Percentiles rank a stretch among this genome's conserved stretches.
These are phyloP conservation scores for Phodopus roborovskii DNA, from an alignment of 2,113 vertebrate species.

Conservation along the genomic window DNA sequence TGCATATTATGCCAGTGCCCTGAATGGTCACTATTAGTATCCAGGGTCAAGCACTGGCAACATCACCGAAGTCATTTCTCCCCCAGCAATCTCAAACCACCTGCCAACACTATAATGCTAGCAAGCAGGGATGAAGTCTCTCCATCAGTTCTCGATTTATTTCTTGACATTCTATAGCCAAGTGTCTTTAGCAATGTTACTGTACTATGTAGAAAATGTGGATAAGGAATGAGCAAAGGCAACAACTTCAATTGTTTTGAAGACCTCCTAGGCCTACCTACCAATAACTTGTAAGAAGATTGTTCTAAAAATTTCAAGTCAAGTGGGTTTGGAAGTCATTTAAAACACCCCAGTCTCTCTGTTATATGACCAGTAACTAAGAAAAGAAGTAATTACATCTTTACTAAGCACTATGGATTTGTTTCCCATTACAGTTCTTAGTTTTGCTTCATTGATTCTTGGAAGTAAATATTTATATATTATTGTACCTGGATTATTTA, in stretches of 20 bases:
- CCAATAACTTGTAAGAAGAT: background rate
- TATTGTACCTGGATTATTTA: background rate
- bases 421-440: background rate
- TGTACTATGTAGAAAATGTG: background rate
- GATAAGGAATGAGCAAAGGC: background rate
- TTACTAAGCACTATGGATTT: background rate
- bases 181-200: too few relatives aligned
- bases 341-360: background rate
- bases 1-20: too few relatives aligned
- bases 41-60: background rate
- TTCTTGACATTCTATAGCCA: background rate
- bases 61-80: background rate
- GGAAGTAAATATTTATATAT: background rate
- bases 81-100: too few relatives aligned
- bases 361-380: background rate
- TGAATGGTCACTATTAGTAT: background rate
- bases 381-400: background rate
- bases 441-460: background rate
- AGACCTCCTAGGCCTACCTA: rapidly evolving
- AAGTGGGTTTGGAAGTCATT: background rate
- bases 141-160: background rate
- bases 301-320: background rate
- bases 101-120: background rate
- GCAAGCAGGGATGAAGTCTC: background rate
- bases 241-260: background rate